These are phyloP conservation scores for Mythimna ferrago DNA, from an alignment of 2,888 invertebrate genomes.

Conservation along the genomic window DNA sequence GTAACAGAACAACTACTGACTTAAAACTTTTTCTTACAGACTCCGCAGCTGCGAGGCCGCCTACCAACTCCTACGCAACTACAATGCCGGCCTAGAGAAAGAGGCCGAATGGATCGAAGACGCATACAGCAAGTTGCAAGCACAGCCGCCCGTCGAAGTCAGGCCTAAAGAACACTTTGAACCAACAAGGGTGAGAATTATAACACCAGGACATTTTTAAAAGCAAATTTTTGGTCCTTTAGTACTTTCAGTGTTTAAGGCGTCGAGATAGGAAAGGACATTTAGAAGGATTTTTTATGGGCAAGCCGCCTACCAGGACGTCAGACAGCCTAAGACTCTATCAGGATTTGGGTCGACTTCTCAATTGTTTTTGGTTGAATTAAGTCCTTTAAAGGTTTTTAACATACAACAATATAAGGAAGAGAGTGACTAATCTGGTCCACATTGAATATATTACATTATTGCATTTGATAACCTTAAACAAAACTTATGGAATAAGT, in stretches of 20 bases:
- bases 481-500: slow-evolving; percentile 3
- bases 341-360: neutral
- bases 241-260: neutral
- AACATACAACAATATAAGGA: slow-evolving; percentile 18
- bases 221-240: slow-evolving; percentile 1
- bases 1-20: neutral
- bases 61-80: slow-evolving; percentile 97
- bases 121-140: slow-evolving; percentile 95
- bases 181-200: slow-evolving; percentile 93
- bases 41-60: slow-evolving; percentile 97
- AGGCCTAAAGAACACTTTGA: slow-evolving; percentile 94
- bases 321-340: slow-evolving; percentile 3
- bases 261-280: neutral
- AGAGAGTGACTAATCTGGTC: slow-evolving; percentile 40
- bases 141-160: slow-evolving; percentile 93
- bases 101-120: slow-evolving; percentile 98
- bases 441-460: slow-evolving; percentile 38
- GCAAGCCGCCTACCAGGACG: neutral
- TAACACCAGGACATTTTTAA: neutral
- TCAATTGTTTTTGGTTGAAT: slow-evolving; percentile 18
- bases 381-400: slow-evolving; percentile 31
- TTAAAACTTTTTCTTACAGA: slow-evolving; percentile 85
- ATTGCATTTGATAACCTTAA: slow-evolving; percentile 39
- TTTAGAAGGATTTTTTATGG: neutral
- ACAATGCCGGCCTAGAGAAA: slow-evolving; percentile 96